Base-by-base conservation (phyloP, 37 sponge, comb jelly and placozoan species). In the Oopsacas minuta region DNA sequence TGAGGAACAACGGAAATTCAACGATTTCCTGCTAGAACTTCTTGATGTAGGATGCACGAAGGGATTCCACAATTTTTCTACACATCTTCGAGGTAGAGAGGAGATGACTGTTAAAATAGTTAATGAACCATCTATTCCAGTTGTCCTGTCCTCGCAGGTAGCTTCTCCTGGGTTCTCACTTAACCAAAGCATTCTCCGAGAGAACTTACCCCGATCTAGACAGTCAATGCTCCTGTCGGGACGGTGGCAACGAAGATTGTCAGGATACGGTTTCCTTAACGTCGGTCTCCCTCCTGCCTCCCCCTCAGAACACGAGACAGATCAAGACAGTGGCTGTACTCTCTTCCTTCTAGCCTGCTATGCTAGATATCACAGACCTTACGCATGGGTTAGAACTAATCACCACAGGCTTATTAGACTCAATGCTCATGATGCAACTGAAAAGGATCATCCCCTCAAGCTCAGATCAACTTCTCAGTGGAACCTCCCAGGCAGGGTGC, bases 241-340 rank as follows among this genome's bases (percentile, higher is more conserved):
- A 15, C 37, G 49, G 30, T 37, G 39, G 49, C 52, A 46, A 17
- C 52, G 37, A 22, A 89, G 95, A 37, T 36, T 94, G 39, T 92
- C 92, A 86, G 95, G 95, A 12, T 94, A 92, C 89, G 95, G 95
- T 5, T 92, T 86, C 81, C 90, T 94, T 81, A 90, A 94, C 83
- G 90, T 94, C 0, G 95, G 95, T 15, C 90, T 94, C 0, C 95
- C 92, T 37, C 95, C 95, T 37, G 94, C 94, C 81, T 91, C 92
- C 36, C 94, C 94, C 36, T 86, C 86, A 39, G 90, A 86, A 23
- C 82, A 86, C 51, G 94, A 93, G 38, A 83, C 87, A 0, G 87
- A 86, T 0, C 83, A 91, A 92, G 90, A 94, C 81, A 88, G 89
- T 38, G 83, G 51, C 84, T 83, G 61, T 25, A 94, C 95, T 0